Conservation (phyloP, 2,888 invertebrate genomes). For the Trichogramma evanescens region DNA sequence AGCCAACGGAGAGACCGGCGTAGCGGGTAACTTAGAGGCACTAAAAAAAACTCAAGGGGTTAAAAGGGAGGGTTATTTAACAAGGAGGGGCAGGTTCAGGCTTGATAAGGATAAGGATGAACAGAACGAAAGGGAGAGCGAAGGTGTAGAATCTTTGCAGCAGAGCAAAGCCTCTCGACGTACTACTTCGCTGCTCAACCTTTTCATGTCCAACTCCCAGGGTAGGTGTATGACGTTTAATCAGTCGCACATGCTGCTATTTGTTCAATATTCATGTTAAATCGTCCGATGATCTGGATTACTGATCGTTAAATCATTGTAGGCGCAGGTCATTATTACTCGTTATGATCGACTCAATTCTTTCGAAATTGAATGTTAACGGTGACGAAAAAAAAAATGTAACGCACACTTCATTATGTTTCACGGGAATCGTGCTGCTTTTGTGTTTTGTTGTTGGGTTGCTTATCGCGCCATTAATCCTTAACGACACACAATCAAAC, state of each 20-base stretch:
- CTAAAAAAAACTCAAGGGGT: constrained; percentile 42
- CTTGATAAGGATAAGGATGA: constrained; percentile 37
- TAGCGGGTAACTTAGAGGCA: constrained; percentile 45
- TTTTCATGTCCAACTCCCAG: constrained; percentile 93
- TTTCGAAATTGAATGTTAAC: too few species aligned
- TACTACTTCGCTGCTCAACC: constrained; percentile 89
- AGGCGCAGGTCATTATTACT: background rate
- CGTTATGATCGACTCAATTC: background rate
- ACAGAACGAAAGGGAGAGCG: constrained; percentile 36
- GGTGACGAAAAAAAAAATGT: too few species aligned
- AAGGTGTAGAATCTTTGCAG: constrained; percentile 25
- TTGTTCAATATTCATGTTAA: constrained; percentile 7
- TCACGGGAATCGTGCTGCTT: constrained; percentile 23
- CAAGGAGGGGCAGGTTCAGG: constrained; percentile 37
- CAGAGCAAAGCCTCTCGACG: constrained; percentile 65
- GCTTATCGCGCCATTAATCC: constrained; percentile 32
- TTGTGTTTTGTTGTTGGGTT: constrained; percentile 30
- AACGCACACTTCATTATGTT: too few species aligned
- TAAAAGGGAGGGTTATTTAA: constrained; percentile 41
- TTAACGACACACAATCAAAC: constrained; percentile 26
- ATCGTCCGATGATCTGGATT: background rate
- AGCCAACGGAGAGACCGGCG: constrained; percentile 45
- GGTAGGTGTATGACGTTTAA: constrained; percentile 54
- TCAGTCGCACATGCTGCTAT: constrained; percentile 9
- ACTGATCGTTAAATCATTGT: background rate